Evolutionary conservation across 1,140 invertebrate species (phyloP), one percentile per base, ranked within the genome.

Genomic region (Drosophila subpulchrella): DNA sequence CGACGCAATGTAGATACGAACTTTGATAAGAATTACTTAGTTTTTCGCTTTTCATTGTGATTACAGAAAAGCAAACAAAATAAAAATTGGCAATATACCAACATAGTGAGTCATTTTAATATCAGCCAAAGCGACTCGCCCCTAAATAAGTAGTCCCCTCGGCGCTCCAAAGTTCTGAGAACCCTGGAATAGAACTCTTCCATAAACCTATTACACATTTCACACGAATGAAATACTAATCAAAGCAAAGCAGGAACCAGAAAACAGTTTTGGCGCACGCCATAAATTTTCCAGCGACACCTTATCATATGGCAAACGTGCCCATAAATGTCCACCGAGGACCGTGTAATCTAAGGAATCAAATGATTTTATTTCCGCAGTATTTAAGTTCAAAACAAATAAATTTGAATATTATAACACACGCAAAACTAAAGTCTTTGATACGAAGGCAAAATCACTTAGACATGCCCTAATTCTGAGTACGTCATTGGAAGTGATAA

Each of bases 401-500:
- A 53, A 53, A 56, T 59, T 59, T 53, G 36, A 77, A 66, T 74
- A 36, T 38, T 46, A 78, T 66, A 74, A 57, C 39, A 61, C 53
- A 77, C 68, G 39, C 57, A 30, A 44, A 41, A 51, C 4, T 48
- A 46, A 47, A n/a, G 56, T 42, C 20, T 70, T 62, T 47, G 42
- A 32, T 38, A 44, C 57, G 32, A 24, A 46, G 66, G 63, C 41
- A 47, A 38, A 53, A 58, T 77, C 63, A 53, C 59, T 44, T 50
- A 48, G 39, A 68, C 53, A 46, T 41, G 38, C 68, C 67, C 74
- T 60, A 53, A 57, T 74, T 66, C 44, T 30, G 30, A 36, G 42
- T 82, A 88, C 83, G 82, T 85, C 78, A 85, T 65, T 20, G 44
- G 24, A 34, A 24, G 50, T 46, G 74, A 81, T 71, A 71, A 71